A percentile compares a stretch with the other conserved stretches of the same genome.
phyloP scores from a whole-genome alignment of 2,797 vertebrate species.

The Gambusia yucatana region DNA sequence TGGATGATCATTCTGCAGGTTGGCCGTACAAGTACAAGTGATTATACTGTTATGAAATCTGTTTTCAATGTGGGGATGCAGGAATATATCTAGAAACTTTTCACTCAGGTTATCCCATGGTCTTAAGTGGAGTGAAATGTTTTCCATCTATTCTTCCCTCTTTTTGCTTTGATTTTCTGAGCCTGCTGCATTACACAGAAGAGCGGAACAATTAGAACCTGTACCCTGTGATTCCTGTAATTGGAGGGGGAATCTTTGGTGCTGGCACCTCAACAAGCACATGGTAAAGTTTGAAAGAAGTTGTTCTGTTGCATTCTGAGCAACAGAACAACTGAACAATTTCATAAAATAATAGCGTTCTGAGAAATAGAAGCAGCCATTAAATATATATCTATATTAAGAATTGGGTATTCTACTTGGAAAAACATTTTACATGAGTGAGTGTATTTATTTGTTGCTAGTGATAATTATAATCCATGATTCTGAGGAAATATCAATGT shows the following conservation, averaged over 20 bases:
- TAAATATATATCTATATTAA: not conserved
- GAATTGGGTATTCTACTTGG: not conserved
- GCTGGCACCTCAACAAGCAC: not conserved
- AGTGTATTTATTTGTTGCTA: not conserved
- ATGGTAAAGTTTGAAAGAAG: not conserved
- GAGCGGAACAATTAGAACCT: not conserved
- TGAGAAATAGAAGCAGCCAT: not conserved
- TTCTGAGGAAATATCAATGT: not conserved
- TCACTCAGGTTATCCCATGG: not conserved
- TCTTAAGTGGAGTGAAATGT: not conserved
- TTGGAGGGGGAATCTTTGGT: not conserved
- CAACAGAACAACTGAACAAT: not conserved
- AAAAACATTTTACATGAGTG: not conserved
- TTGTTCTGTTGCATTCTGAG: not conserved
- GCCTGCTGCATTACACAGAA: not conserved
- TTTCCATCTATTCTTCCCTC: not conserved
- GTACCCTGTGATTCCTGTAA: not conserved
- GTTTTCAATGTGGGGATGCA: not conserved
- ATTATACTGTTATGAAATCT: not conserved
- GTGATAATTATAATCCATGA: not conserved
- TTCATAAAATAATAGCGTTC: not conserved
- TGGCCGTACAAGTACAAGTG: not conserved
- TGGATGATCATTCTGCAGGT: not conserved
- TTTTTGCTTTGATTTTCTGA: not conserved
- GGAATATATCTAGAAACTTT: not conserved